These are phyloP conservation scores for Grus americana DNA, from an alignment of 2,113 vertebrate genomes.

Conservation along the genomic window DNA sequence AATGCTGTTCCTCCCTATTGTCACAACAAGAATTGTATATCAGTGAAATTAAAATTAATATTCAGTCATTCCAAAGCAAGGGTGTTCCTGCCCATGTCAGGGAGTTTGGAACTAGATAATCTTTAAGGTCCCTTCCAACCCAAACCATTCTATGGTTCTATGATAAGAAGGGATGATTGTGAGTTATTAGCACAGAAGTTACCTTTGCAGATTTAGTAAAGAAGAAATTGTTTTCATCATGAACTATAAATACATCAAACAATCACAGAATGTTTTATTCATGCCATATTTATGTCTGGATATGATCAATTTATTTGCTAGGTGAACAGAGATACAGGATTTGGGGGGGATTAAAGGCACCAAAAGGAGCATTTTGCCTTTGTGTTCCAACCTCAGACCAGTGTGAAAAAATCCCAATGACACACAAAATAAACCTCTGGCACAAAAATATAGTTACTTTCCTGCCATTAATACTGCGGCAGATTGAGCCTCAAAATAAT, in stretches of 20 bases:
- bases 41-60: constrained; percentile 57
- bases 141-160: no score
- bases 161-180: neutral
- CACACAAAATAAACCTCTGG: neutral
- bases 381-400: constrained; percentile 38
- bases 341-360: constrained; percentile 36
- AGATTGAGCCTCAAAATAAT: constrained; percentile 42
- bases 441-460: constrained; percentile 63
- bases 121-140: no score
- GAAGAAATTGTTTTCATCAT: constrained; percentile 48
- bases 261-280: constrained; percentile 70
- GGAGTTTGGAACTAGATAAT: no score
- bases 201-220: constrained; percentile 25
- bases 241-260: constrained; percentile 40
- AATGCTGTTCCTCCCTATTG: constrained; percentile 15
- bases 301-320: constrained; percentile 69
- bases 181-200: constrained; percentile 27
- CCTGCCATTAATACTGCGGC: constrained; percentile 40
- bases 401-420: neutral
- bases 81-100: no score
- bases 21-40: constrained; percentile 39
- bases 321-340: constrained; percentile 65
- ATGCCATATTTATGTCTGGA: constrained; percentile 66
- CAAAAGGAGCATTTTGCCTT: constrained; percentile 65
- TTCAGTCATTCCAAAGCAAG: constrained; percentile 34